Evolutionary conservation across 1,140 invertebrate genomes (phyloP).

Genomic region (Oryzaephilus surinamensis): DNA sequence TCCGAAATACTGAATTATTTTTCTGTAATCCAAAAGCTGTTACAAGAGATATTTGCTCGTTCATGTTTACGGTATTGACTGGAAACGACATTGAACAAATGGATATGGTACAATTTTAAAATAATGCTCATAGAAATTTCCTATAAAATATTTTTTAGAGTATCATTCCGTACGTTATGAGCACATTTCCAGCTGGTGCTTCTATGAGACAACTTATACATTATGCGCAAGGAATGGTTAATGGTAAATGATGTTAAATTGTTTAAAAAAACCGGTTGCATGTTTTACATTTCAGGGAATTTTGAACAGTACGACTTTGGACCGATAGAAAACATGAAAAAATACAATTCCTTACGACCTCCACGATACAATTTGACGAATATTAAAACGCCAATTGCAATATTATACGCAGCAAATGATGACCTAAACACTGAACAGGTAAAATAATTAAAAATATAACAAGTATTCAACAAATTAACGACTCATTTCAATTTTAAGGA

Average conservation of each 20-base stretch:
- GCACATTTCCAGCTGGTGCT: conserved; percentile 9
- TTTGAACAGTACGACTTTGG: neutral
- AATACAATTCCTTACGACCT: neutral
- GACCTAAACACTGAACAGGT: neutral
- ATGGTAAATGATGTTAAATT: no score
- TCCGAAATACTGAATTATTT: conserved; percentile 8
- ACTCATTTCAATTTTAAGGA: conserved; percentile 1
- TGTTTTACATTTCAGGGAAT: conserved; percentile 7
- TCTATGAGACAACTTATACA: conserved; percentile 1
- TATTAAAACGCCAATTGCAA: conserved; percentile 1
- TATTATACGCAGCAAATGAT: conserved; percentile 4
- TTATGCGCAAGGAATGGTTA: conserved; percentile 2
- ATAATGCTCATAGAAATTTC: neutral
- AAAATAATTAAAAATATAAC: no score
- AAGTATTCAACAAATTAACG: neutral
- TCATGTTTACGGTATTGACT: neutral
- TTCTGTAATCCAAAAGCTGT: no score
- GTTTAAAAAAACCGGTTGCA: no score
- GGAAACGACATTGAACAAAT: neutral
- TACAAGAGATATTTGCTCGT: no score
- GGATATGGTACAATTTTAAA: neutral
- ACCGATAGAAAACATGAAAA: neutral
- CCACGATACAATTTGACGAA: neutral
- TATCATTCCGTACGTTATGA: no score
- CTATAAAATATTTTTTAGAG: no score